These are phyloP conservation scores for Dynastes maya DNA, from an alignment of 2,888 invertebrate species.

Conservation along the genomic window DNA sequence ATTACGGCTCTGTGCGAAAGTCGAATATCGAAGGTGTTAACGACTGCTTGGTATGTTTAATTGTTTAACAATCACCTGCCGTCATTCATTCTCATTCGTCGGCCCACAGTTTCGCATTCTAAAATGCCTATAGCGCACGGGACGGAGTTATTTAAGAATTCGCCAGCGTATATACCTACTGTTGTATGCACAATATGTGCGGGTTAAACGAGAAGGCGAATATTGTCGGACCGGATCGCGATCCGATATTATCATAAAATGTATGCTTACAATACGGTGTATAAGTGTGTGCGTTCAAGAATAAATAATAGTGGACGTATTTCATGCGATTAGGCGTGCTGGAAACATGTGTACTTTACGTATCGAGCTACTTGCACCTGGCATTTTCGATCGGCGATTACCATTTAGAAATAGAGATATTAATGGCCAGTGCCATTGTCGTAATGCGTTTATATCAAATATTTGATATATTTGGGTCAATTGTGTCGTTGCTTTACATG, in stretches of 20 bases:
- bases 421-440: not conserved
- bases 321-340: no score
- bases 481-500: not conserved
- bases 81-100: slow-evolving; percentile 12
- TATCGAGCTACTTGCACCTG: slow-evolving; percentile 3
- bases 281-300: not conserved
- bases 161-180: no score
- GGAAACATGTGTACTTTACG: not conserved
- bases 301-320: no score
- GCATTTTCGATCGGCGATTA: not conserved
- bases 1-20: not conserved
- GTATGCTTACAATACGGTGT: not conserved
- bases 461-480: slow-evolving; percentile 17
- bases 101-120: slow-evolving; percentile 36
- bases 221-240: not conserved
- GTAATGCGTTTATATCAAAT: slow-evolving; percentile 3
- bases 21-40: slow-evolving; percentile 22
- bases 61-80: slow-evolving; percentile 43
- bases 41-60: slow-evolving; percentile 24
- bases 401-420: slow-evolving; percentile 15
- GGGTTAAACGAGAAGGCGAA: not conserved
- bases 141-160: slow-evolving; percentile 22
- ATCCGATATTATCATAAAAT: slow-evolving; percentile 23
- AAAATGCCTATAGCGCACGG: slow-evolving; percentile 20
- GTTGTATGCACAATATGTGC: not conserved